Evolutionary conservation across 2,888 invertebrate genomes (phyloP).

Genomic region (Brenthis daphne): DNA sequence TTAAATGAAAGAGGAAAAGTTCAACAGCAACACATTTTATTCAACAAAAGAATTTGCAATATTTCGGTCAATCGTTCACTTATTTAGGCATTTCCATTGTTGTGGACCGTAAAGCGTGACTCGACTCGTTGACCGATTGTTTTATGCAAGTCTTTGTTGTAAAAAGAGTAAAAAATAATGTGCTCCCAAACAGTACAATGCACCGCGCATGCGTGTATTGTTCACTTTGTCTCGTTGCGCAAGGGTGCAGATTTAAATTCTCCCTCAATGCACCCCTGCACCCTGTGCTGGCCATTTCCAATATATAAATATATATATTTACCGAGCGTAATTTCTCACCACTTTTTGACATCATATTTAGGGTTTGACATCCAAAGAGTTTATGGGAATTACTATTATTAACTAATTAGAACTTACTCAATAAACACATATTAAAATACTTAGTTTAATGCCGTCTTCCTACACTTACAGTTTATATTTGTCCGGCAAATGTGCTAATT

Average conservation of each 20-base stretch:
- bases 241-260: slow-evolving; percentile 53
- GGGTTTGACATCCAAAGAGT: not conserved
- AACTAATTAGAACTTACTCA: not conserved
- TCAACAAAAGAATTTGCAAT: slow-evolving; percentile 32
- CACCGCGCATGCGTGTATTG: slow-evolving; percentile 59
- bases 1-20: slow-evolving; percentile 20
- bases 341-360: slow-evolving; percentile 15
- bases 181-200: slow-evolving; percentile 56
- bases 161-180: slow-evolving; percentile 51
- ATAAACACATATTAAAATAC: no score
- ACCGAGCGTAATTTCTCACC: slow-evolving; percentile 51
- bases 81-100: slow-evolving; percentile 71
- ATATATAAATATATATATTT: slow-evolving; percentile 41
- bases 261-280: slow-evolving; percentile 49
- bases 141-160: slow-evolving; percentile 63
- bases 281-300: slow-evolving; percentile 47
- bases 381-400: not conserved
- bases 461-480: no score
- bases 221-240: slow-evolving; percentile 49
- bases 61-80: slow-evolving; percentile 55
- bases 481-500: no score
- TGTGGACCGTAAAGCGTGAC: slow-evolving; percentile 62
- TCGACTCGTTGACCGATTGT: slow-evolving; percentile 60
- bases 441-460: no score
- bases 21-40: slow-evolving; percentile 15